Percentiles rank a stretch among this genome's conserved stretches.
These are phyloP conservation scores for Lithodes maja DNA, from an alignment of 2,888 invertebrate species.

Conservation along the genomic window DNA sequence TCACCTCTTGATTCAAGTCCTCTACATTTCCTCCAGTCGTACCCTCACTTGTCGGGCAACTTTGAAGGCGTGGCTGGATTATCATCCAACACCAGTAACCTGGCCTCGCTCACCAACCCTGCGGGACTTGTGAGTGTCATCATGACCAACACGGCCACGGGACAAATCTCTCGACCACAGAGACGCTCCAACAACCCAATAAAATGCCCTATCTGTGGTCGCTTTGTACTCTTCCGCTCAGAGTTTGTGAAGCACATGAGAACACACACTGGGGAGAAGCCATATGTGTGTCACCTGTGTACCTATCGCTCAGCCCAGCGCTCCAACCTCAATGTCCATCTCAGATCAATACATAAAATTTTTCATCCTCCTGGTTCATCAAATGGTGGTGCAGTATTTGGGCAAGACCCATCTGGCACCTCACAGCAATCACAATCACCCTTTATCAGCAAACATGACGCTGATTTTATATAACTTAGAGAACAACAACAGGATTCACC, in stretches of 20 bases:
- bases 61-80: constrained; percentile 44
- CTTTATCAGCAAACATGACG: neutral
- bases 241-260: constrained; percentile 70
- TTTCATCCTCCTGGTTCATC: constrained; percentile 6
- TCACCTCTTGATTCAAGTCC: neutral
- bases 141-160: constrained; percentile 41
- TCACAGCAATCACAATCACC: neutral
- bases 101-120: constrained; percentile 33
- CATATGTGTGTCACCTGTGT: constrained; percentile 67
- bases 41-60: constrained; percentile 36
- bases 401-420: neutral
- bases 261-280: constrained; percentile 70
- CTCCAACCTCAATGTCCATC: constrained; percentile 68
- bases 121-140: constrained; percentile 55
- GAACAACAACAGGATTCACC: too few species aligned
- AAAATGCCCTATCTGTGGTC: constrained; percentile 66
- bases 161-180: constrained; percentile 29
- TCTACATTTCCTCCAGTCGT: constrained; percentile 28
- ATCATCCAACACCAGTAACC: constrained; percentile 14
- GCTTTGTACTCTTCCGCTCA: constrained; percentile 67
- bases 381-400: neutral
- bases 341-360: constrained; percentile 65
- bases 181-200: constrained; percentile 56
- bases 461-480: neutral
- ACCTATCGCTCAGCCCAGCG: constrained; percentile 69